Base-by-base conservation (phyloP, 2,113 vertebrate genomes). In the Peromyscus polionotus region DNA sequence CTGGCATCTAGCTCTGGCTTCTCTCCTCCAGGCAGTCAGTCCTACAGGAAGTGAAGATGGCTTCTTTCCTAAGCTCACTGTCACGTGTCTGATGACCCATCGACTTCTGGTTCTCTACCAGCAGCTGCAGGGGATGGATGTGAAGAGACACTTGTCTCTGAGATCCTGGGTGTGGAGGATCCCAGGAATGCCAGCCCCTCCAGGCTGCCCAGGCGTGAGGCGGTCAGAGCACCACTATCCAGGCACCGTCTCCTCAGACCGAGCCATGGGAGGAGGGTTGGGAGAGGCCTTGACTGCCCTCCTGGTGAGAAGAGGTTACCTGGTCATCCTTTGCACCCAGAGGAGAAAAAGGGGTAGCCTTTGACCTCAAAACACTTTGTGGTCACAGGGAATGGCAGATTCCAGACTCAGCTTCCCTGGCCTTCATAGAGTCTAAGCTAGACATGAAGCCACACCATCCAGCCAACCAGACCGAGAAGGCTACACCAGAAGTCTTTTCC, bases 1-100 rank as follows among this genome's bases (percentile, higher is more conserved):
- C 97, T 96, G 94, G 97, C 96, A 88, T 84, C 90, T 59, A 0
- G 17, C 98, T 93, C 97, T 26, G n/a, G 39, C 65, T 92, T 80
- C 96, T 97, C 96, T 98, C 93, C 96, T 98, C 88, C 98, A 99
- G 99, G 99, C 98, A 98, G 98, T 97, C 99, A 99, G 85, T 99
- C 98, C 65, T 98, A 98, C 98, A 99, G 99, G 99, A 99, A 99
- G 98, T 99, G 99, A 99, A 96, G 98, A 98, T 72, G 95, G 98
- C 95, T 91, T 81, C 97, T 97, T 94, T 98, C 97, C 98, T 91
- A 92, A 7, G 59, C 95, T 67, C 98, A 17, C 86, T 5, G 0
- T 85, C 95, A 93, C 84, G 0, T 91, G 95, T 67, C 59, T 72
- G 76, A 97, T 96, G 97, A 97, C 95, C 92, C 65, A 98, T 98